Conservation (phyloP, 2,113 vertebrate species). For the Gymnogyps californianus region DNA sequence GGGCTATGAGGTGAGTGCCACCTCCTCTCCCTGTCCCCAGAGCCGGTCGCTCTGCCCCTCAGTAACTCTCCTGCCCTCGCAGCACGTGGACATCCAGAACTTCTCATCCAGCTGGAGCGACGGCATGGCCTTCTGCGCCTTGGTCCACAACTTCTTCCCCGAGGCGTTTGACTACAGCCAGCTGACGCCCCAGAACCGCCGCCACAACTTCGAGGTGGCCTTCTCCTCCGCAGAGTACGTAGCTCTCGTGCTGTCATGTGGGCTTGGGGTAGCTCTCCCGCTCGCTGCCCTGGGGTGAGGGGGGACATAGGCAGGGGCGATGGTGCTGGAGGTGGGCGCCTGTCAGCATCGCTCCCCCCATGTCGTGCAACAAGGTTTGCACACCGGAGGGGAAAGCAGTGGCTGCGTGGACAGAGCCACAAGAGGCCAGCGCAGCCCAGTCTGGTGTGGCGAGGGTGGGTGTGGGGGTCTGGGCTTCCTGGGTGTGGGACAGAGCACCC, state of each 20-base stretch:
- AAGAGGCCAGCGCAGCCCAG: neutral
- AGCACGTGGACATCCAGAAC: constrained; percentile 97
- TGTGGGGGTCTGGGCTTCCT: neutral
- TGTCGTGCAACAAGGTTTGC: neutral
- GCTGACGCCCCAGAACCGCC: constrained; percentile 89
- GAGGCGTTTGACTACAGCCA: constrained; percentile 93
- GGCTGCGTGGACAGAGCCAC: neutral
- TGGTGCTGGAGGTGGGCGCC: neutral
- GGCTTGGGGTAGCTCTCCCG: neutral
- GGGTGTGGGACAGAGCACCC: neutral
- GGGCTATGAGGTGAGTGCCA: constrained; percentile 86
- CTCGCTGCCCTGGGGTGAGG: rapidly evolving
- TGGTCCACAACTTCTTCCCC: constrained; percentile 97
- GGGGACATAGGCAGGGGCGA: no score
- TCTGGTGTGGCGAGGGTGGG: neutral
- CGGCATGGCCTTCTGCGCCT: constrained; percentile 96
- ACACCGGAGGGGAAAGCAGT: neutral
- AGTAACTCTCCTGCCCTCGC: neutral
- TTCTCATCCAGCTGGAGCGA: constrained; percentile 98
- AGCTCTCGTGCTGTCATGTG: neutral
- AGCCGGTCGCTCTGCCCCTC: neutral
- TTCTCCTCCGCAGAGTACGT: constrained; percentile 96
- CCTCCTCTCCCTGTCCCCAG: neutral
- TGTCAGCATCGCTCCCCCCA: rapidly evolving
- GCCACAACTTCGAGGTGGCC: constrained; percentile 95